These are phyloP conservation scores for Hippocampus abdominalis DNA, from an alignment of 2,113 vertebrate genomes.

Conservation along the genomic window DNA sequence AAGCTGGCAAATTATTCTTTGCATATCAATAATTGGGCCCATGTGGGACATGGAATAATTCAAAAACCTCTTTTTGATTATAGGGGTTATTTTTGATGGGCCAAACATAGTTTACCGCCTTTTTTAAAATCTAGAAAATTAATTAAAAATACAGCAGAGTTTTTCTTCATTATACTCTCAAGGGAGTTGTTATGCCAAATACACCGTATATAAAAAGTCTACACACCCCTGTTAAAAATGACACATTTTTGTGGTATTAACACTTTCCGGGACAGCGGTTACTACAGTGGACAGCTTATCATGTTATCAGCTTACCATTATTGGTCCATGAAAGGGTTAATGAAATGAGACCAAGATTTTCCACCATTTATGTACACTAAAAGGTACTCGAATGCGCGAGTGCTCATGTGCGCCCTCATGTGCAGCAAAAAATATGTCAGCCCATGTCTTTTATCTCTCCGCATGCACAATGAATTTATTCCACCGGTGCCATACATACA, in stretches of 20 bases:
- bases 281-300: too few relatives aligned
- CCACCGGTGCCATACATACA: background rate
- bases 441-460: too few relatives aligned
- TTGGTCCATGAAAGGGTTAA: too few relatives aligned
- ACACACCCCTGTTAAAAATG: background rate
- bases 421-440: too few relatives aligned
- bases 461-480: too few relatives aligned
- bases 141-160: background rate
- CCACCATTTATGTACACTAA: background rate
- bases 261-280: too few relatives aligned
- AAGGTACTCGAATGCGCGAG: background rate
- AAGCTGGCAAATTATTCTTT: constrained; percentile 36
- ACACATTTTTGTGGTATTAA: background rate
- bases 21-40: constrained; percentile 54
- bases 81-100: constrained; percentile 17
- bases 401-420: too few relatives aligned
- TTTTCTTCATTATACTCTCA: background rate
- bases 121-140: background rate
- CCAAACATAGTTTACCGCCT: background rate
- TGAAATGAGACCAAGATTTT: too few relatives aligned
- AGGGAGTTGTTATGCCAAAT: background rate
- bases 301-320: too few relatives aligned
- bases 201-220: background rate
- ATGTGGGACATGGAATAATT: constrained; percentile 50
- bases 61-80: constrained; percentile 16